These are phyloP conservation scores for Vulpes lagopus DNA, from an alignment of 2,113 vertebrate genomes.

Conservation along the genomic window DNA sequence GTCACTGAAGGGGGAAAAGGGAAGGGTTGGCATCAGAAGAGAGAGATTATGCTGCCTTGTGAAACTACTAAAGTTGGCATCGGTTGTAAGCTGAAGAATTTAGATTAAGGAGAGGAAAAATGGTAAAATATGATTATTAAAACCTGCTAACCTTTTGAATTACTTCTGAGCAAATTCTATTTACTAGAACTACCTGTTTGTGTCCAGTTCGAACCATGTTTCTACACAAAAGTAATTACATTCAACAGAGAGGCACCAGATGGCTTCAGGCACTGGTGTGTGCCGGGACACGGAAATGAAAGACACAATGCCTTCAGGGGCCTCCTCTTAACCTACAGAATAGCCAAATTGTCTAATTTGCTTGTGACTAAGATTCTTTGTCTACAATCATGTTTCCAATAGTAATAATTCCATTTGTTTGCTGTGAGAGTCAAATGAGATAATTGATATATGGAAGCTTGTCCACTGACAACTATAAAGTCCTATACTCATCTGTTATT, in stretches of 20 bases:
- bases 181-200: background rate
- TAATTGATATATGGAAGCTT: background rate
- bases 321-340: background rate
- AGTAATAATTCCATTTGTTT: background rate
- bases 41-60: background rate
- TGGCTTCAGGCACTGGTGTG: background rate
- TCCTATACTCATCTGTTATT: background rate
- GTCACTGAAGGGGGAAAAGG: background rate
- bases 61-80: background rate
- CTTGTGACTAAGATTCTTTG: background rate
- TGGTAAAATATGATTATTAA: background rate
- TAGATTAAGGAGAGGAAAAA: background rate
- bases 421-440: background rate
- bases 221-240: background rate
- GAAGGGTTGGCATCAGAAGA: background rate
- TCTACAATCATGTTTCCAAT: background rate
- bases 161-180: background rate
- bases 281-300: background rate
- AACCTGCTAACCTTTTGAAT: slow-evolving; percentile 8
- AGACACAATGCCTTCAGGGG: background rate
- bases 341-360: background rate
- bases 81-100: background rate
- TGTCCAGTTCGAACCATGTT: background rate
- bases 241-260: background rate
- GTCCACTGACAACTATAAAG: background rate